Evolutionary conservation across 2,113 vertebrate genomes (phyloP).

Genomic region (Galeopterus variegatus): DNA sequence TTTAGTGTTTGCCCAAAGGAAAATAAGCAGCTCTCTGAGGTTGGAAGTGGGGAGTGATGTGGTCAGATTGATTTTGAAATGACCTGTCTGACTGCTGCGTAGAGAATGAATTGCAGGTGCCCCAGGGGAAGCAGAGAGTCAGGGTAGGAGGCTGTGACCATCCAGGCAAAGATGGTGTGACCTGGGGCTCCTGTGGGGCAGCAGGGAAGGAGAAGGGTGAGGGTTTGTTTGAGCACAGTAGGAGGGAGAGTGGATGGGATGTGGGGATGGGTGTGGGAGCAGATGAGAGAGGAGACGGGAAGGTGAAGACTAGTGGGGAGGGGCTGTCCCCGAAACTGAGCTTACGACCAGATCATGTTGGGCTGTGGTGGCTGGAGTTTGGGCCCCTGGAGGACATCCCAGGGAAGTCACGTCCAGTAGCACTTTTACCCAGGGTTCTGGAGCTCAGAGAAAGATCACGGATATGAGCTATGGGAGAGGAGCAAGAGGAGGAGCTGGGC

Average conservation of each 20-base stretch:
- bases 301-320: too few relatives aligned
- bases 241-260: fast-evolving
- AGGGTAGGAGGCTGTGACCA: not conserved
- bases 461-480: fast-evolving
- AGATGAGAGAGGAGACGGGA: not conserved
- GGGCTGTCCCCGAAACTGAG: not conserved
- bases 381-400: not conserved
- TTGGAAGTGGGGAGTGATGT: fast-evolving
- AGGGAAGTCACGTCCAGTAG: fast-evolving
- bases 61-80: not conserved
- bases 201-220: too few relatives aligned
- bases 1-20: fast-evolving
- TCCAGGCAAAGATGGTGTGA: fast-evolving
- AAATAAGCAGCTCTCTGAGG: not conserved
- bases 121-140: not conserved
- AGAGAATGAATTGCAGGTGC: fast-evolving
- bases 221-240: not conserved
- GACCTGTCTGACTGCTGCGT: not conserved
- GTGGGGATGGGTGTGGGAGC: not conserved
- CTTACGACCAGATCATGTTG: fast-evolving
- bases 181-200: fast-evolving
- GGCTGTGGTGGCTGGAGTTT: not conserved
- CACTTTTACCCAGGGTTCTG: not conserved
- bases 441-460: not conserved
- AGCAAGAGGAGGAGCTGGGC: not conserved